These are phyloP conservation scores for Epizoanthus rinbou DNA, from an alignment of 92 coral and sea anemone species.

Conservation along the genomic window DNA sequence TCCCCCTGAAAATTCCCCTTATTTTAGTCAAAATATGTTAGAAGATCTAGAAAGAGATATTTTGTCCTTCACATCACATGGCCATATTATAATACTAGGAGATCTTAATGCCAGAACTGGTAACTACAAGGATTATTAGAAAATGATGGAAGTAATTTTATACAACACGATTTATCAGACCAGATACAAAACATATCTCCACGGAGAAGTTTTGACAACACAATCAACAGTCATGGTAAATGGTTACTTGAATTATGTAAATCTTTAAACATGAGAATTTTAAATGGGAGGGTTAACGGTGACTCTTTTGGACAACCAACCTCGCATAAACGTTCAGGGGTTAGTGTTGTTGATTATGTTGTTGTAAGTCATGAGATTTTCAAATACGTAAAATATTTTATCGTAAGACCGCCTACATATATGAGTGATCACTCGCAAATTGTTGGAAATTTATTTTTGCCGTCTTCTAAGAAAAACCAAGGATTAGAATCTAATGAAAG, in stretches of 20 bases:
- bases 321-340: conserved; percentile 29
- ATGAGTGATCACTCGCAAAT: conserved; percentile 31
- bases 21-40: conserved; percentile 39
- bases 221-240: conserved; percentile 34
- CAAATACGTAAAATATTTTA: conserved; percentile 10
- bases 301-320: conserved; percentile 22
- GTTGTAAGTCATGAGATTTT: conserved; percentile 30
- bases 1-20: conserved; percentile 32
- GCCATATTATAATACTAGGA: conserved; percentile 7
- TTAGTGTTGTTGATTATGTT: conserved; percentile 24
- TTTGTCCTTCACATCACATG: conserved; percentile 28
- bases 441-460: conserved; percentile 14
- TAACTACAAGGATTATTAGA: conserved; percentile 21
- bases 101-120: conserved; percentile 28
- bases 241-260: conserved; percentile 21
- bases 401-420: conserved; percentile 30
- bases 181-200: conserved; percentile 26
- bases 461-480: conserved; percentile 13
- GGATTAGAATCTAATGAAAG: conserved; percentile 17
- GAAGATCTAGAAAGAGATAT: conserved; percentile 39
- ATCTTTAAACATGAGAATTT: conserved; percentile 17
- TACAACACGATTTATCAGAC: conserved; percentile 25
- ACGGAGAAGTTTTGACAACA: conserved; percentile 24
- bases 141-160: conserved; percentile 24
- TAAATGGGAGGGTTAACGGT: conserved; percentile 6